Percentiles rank a stretch among this genome's conserved stretches.
These are phyloP conservation scores for Coracopsis vasa DNA, from an alignment of 2,113 vertebrate species.

Conservation along the genomic window DNA sequence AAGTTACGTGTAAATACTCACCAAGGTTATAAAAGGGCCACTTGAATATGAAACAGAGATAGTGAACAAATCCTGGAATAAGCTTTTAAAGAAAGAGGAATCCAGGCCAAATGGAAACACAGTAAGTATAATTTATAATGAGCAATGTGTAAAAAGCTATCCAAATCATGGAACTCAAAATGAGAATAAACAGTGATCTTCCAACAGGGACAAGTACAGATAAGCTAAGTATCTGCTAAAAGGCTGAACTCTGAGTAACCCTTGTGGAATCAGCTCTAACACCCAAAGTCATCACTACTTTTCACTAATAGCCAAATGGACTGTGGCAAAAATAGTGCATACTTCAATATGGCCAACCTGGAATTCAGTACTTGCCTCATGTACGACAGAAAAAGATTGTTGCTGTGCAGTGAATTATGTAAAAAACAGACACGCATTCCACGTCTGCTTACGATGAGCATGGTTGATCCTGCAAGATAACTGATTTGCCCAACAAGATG, in stretches of 20 bases:
- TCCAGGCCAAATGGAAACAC: conserved; percentile 50
- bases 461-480: not conserved
- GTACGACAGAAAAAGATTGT: not conserved
- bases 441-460: not conserved
- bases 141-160: conserved; percentile 50
- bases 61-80: conserved; percentile 44
- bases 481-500: not conserved
- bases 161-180: conserved; percentile 40
- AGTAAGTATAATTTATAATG: conserved; percentile 50
- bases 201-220: conserved; percentile 52
- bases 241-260: conserved; percentile 69
- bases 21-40: conserved; percentile 42
- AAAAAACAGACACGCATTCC: not conserved
- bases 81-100: conserved; percentile 47
- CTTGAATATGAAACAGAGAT: conserved; percentile 43
- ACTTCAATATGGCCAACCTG: not conserved
- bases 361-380: not conserved
- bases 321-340: not conserved
- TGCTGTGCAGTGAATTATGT: not conserved
- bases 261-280: conserved; percentile 16
- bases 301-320: not conserved
- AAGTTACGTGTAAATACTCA: conserved; percentile 55
- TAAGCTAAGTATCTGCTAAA: conserved; percentile 70
- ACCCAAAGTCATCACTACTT: not conserved
- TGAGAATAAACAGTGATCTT: conserved; percentile 65